Percentiles rank a stretch among this genome's conserved stretches.
These are phyloP conservation scores for Ormia ochracea DNA, from an alignment of 2,888 invertebrate genomes.

Conservation along the genomic window DNA sequence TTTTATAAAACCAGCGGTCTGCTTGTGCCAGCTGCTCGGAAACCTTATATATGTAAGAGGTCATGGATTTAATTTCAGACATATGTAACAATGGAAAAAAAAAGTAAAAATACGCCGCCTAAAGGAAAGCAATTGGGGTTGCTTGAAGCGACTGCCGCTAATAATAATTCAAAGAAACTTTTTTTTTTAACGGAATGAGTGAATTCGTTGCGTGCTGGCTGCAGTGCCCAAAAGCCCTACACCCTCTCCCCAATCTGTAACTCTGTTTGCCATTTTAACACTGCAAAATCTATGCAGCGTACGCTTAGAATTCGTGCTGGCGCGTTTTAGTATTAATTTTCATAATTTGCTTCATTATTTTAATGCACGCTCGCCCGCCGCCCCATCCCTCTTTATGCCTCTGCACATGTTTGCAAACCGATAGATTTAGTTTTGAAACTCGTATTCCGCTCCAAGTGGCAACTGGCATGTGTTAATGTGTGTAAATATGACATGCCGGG, in stretches of 20 bases:
- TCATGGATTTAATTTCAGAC: too few species aligned
- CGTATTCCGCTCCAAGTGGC: conserved; percentile 3
- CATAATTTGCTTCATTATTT: conserved; percentile 29
- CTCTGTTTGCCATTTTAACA: conserved; percentile 23
- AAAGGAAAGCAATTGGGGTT: too few species aligned
- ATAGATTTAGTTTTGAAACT: conserved; percentile 17
- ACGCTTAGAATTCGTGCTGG: conserved; percentile 17
- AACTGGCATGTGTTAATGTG: conserved; percentile 16
- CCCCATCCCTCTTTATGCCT: background rate
- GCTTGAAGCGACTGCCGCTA: too few species aligned
- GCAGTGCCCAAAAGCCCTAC: too few species aligned
- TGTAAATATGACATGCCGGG: conserved; percentile 39
- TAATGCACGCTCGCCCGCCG: conserved; percentile 12
- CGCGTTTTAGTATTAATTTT: conserved; percentile 45
- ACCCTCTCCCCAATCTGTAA: conserved; percentile 18
- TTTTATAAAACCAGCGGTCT: too few species aligned
- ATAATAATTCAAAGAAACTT: too few species aligned
- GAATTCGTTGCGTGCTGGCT: too few species aligned
- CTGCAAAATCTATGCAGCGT: background rate
- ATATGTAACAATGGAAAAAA: too few species aligned
- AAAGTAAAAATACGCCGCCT: too few species aligned
- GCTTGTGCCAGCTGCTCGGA: too few species aligned
- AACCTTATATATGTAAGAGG: too few species aligned
- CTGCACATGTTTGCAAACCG: conserved; percentile 2
- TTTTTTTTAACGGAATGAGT: too few species aligned